Base-by-base conservation (phyloP, 1,140 invertebrate genomes). In the Atta colombica region DNA sequence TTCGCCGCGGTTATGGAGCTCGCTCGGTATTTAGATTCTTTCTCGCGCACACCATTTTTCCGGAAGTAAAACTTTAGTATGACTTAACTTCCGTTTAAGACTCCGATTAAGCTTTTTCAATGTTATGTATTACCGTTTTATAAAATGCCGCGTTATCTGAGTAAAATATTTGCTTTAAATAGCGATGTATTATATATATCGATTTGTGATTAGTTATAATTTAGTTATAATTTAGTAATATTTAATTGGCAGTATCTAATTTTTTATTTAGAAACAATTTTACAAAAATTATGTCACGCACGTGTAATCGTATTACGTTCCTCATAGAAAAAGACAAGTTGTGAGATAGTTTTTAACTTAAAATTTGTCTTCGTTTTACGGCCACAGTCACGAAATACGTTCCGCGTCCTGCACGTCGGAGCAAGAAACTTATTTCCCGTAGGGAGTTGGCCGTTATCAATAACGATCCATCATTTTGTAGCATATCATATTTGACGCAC, bases 401-500 rank as follows among this genome's bases (percentile, higher is more conserved):
- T 60, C 6, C 25, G n/a, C 55, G 8, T 68, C 49, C 31, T 55
- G n/a, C 49, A 18, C 21, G 31, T 35, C 61, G 74, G n/a, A 60
- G 75, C 45, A 35, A 69, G 84, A 86, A 78, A 55, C 51, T 78
- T 53, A 49, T 21, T 18, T 69, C 53, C 78, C 68, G 25, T 25
- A 7, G 65, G 80, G 10, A 14, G 53, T 3, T 25, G 35, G 51
- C 80, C 35, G 68, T 75, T 87, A 91, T 91, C 91, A 88, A 91
- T 91, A 91, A 90, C 71, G 71, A 91, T 90, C 81, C 78, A 90
- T 91, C 91, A 91, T 88, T 87, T 86, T 89, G 77, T 7, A 53
- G 31, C 55, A 35, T 84, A 84, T 84, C 80, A 75, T 84, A 39
- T 84, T 63, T 61, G 69, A 75, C 69, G 69, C 45, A 14, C n/a